phyloP scores from a whole-genome alignment of 2,797 vertebrate genomes.

The Myotis myotis region DNA sequence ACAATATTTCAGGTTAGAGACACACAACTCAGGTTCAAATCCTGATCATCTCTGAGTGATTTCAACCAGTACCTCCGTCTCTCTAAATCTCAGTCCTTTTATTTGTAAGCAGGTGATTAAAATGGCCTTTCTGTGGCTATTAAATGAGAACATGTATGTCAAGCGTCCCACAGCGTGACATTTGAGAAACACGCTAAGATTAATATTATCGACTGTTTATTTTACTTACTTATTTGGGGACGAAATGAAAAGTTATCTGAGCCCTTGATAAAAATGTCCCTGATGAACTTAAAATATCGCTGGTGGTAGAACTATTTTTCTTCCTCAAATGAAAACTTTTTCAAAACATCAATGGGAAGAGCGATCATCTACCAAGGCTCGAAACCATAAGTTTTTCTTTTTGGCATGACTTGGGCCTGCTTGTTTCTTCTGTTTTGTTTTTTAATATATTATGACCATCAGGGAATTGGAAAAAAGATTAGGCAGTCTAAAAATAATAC shows the following conservation, averaged over 20 bases:
- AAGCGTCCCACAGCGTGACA: neutral
- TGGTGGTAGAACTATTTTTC: slow-evolving; percentile 40
- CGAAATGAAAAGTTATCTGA: slow-evolving; percentile 31
- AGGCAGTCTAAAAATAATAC: slow-evolving; percentile 66
- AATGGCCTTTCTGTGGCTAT: neutral
- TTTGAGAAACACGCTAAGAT: slow-evolving; percentile 13
- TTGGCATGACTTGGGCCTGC: slow-evolving; percentile 10
- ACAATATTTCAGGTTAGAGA: neutral
- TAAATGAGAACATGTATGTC: neutral
- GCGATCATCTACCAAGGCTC: neutral
- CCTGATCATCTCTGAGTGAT: neutral
- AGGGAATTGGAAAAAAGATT: slow-evolving; percentile 64
- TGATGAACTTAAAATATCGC: neutral
- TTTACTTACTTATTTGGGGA: slow-evolving; percentile 16
- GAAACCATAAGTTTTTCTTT: slow-evolving; percentile 47
- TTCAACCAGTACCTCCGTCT: neutral
- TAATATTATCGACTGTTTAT: neutral
- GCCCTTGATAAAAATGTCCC: neutral
- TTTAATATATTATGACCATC: slow-evolving; percentile 12
- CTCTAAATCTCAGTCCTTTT: neutral
- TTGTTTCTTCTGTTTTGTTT: slow-evolving; percentile 44
- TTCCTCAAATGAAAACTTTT: slow-evolving; percentile 44
- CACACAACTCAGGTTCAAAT: neutral
- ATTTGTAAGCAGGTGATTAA: neutral
- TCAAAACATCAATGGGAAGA: neutral